A percentile compares a stretch with the other conserved stretches of the same genome.
These are phyloP conservation scores for Sigmodon hispidus DNA, from an alignment of 2,113 vertebrate genomes.

Conservation along the genomic window DNA sequence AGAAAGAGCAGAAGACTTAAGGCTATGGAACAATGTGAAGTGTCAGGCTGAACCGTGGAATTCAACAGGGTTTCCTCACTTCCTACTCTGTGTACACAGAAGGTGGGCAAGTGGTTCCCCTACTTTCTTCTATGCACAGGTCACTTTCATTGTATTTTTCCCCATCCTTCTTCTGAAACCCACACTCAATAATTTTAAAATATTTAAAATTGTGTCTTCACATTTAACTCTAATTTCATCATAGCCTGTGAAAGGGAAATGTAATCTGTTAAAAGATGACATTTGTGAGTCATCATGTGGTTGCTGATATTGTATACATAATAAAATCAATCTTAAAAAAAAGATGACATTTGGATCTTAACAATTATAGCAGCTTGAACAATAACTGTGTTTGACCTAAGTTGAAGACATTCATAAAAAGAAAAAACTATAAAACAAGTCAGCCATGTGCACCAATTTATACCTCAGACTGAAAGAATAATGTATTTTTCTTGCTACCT, in stretches of 20 bases:
- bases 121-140: not conserved
- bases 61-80: not conserved
- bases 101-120: not conserved
- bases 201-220: slow-evolving; percentile 15
- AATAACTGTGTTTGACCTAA: not conserved
- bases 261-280: not conserved
- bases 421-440: not conserved
- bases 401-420: not conserved
- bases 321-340: too few species aligned
- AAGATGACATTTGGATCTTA: not conserved
- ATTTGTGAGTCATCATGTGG: too few species aligned
- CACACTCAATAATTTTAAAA: not conserved
- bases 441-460: not conserved
- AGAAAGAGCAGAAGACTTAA: not conserved
- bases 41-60: not conserved
- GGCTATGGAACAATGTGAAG: not conserved
- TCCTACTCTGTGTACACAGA: not conserved
- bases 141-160: not conserved
- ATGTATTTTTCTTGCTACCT: not conserved
- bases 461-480: not conserved
- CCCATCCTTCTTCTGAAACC: not conserved
- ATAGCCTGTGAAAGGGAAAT: not conserved
- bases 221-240: not conserved
- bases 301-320: too few species aligned
- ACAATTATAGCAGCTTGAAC: not conserved